These are phyloP conservation scores for Anguilla japonica DNA, from an alignment of 2,113 vertebrate species.

Conservation along the genomic window DNA sequence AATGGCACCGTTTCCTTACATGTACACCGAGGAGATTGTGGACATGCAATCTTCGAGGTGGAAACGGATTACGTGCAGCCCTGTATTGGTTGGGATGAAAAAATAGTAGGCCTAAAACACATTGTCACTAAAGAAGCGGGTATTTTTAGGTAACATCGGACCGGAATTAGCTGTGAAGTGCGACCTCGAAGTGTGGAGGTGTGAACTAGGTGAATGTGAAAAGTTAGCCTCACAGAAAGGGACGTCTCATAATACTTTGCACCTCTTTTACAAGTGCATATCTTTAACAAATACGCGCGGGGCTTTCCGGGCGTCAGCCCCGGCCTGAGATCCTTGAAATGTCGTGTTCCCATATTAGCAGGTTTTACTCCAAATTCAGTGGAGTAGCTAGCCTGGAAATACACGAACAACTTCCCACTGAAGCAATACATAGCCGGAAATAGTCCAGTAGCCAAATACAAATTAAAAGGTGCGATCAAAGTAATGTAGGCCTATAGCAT, in stretches of 20 bases:
- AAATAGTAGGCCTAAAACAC: slow-evolving; percentile 32
- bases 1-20: neutral
- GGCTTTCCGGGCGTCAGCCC: slow-evolving; percentile 50
- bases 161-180: slow-evolving; percentile 80
- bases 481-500: neutral
- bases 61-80: neutral
- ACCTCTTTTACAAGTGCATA: slow-evolving; percentile 76
- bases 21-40: neutral
- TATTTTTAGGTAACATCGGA: slow-evolving; percentile 62
- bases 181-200: slow-evolving; percentile 72
- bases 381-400: neutral
- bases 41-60: neutral
- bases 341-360: slow-evolving; percentile 46
- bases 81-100: neutral
- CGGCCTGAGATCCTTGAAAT: slow-evolving; percentile 41
- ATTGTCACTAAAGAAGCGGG: slow-evolving; percentile 53
- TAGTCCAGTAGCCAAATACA: neutral
- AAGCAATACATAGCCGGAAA: too few relatives aligned
- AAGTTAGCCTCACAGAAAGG: slow-evolving; percentile 61
- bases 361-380: slow-evolving; percentile 19
- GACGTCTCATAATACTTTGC: slow-evolving; percentile 72
- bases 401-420: neutral
- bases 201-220: slow-evolving; percentile 65
- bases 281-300: slow-evolving; percentile 58
- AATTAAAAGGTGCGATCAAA: neutral